Evolutionary conservation across 2,113 vertebrate genomes (phyloP).

Genomic region (Alectura lathami): DNA sequence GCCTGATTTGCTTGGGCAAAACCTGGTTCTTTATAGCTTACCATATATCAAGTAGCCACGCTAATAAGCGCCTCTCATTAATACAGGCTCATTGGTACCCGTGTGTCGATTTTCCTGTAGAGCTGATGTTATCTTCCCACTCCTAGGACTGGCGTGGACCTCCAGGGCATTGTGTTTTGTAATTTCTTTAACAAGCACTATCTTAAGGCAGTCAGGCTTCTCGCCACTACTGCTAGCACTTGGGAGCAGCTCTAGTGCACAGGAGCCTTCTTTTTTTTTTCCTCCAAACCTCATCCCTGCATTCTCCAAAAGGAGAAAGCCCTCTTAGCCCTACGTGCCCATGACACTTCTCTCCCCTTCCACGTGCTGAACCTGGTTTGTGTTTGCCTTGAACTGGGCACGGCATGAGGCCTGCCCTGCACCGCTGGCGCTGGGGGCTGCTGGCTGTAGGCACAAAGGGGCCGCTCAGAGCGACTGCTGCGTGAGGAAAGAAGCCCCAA

Average conservation of each 20-base stretch:
- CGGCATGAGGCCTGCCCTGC: too few species aligned
- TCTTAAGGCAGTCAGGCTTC: neutral
- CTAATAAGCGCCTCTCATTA: neutral
- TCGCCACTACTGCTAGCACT: neutral
- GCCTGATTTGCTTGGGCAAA: neutral
- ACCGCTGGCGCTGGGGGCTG: neutral
- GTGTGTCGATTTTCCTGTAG: neutral
- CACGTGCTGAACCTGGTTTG: neutral
- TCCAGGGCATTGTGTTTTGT: neutral
- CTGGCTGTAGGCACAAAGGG: neutral
- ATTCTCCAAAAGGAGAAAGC: too few species aligned
- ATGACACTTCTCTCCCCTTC: neutral
- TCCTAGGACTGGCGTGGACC: neutral
- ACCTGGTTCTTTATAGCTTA: neutral
- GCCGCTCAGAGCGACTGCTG: neutral
- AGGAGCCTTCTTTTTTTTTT: neutral
- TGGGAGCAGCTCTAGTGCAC: neutral
- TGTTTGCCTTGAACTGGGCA: neutral
- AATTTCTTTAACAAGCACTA: neutral
- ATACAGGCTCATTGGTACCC: neutral
- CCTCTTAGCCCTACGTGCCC: too few species aligned
- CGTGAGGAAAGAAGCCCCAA: neutral
- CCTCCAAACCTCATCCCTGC: neutral
- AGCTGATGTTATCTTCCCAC: conserved; percentile 35
- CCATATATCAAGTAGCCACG: neutral